Conservation (phyloP, 2,113 vertebrate genomes). For the Boleophthalmus pectinirostris region DNA sequence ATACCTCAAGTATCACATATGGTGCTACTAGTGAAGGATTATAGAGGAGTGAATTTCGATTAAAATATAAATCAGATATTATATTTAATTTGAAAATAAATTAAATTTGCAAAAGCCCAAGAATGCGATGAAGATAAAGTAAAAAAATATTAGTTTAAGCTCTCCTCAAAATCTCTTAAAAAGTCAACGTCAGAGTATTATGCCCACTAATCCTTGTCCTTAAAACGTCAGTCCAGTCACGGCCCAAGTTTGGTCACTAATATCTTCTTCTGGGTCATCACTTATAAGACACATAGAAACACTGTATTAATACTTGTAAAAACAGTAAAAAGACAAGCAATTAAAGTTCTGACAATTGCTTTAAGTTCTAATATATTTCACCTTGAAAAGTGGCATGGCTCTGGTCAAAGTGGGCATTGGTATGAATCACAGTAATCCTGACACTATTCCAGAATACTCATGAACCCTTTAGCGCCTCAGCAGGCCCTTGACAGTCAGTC, state of each 20-base stretch:
- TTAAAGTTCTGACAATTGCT: constrained; percentile 3
- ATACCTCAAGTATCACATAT: neutral
- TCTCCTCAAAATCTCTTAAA: too few species aligned
- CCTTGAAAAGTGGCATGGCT: constrained; percentile 19
- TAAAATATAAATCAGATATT: neutral
- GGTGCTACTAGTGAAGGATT: neutral
- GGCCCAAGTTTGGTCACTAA: neutral
- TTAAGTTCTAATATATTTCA: constrained; percentile 25
- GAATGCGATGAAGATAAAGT: too few species aligned
- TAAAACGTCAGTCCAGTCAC: neutral
- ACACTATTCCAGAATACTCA: constrained; percentile 38
- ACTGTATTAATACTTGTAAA: neutral
- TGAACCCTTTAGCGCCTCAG: constrained; percentile 21
- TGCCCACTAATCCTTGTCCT: too few species aligned
- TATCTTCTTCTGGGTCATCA: neutral
- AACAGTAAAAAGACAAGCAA: neutral
- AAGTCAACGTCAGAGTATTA: too few species aligned
- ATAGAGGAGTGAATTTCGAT: too few species aligned
- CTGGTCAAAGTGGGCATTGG: constrained; percentile 27
- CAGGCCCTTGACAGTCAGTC: constrained; percentile 18
- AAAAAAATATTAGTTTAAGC: too few species aligned
- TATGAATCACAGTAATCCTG: constrained; percentile 21
- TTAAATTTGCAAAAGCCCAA: neutral
- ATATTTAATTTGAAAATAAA: neutral
- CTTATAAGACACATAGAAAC: neutral